A percentile compares a stretch with the other conserved stretches of the same genome.
Conservation (phyloP, 2,113 vertebrate genomes). For the Laterallus jamaicensis region DNA sequence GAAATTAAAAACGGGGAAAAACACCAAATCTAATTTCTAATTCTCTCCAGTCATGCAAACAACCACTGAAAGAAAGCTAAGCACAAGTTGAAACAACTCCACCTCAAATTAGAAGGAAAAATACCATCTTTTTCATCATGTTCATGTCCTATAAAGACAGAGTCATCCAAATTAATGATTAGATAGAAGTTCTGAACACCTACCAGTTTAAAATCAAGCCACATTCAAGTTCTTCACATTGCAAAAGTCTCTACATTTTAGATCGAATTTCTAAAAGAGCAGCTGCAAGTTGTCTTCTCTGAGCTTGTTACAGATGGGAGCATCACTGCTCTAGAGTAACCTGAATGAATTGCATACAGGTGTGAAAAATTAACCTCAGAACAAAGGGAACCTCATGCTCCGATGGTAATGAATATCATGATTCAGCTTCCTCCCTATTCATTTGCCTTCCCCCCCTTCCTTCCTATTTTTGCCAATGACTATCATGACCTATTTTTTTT, state of each 20-base stretch:
- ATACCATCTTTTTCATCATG: not conserved
- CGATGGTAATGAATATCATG: not conserved
- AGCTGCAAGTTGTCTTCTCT: not conserved
- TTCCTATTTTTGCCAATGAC: not conserved
- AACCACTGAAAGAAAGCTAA: not conserved
- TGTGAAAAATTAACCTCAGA: constrained; percentile 5
- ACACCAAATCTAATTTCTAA: accelerated
- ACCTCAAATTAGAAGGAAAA: not conserved
- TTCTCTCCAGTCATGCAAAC: not conserved
- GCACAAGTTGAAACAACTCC: not conserved
- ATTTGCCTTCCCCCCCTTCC: accelerated
- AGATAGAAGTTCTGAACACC: not conserved
- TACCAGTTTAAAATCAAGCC: not conserved
- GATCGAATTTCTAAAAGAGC: not conserved
- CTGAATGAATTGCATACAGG: not conserved
- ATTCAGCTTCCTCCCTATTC: not conserved
- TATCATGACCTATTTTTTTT: not conserved
- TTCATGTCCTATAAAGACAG: not conserved
- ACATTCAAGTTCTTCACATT: not conserved
- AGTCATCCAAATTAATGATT: not conserved
- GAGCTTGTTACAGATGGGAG: not conserved
- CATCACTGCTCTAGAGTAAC: not conserved
- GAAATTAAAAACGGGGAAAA: accelerated
- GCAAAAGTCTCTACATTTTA: not conserved
- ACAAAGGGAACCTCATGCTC: not conserved